Base-by-base conservation (phyloP, 1,140 invertebrate genomes). In the Manduca sexta region DNA sequence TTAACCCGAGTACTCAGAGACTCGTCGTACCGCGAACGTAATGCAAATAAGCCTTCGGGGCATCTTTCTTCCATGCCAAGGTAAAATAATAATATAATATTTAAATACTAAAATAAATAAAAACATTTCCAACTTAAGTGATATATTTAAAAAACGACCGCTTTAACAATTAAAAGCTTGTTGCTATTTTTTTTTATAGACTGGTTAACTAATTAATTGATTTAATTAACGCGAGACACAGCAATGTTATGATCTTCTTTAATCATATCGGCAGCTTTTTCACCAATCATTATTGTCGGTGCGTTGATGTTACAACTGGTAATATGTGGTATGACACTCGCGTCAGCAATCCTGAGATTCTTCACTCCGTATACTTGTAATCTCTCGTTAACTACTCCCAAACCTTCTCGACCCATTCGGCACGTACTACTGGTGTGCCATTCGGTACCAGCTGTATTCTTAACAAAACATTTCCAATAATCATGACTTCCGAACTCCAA, bases 211-310 rank as follows among this genome's bases (percentile, higher is more conserved):
- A n/a, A n/a, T n/a, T n/a, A n/a, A n/a, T n/a, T n/a, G n/a, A n/a
- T n/a, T n/a, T n/a, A n/a, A n/a, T n/a, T n/a, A n/a, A n/a, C n/a
- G n/a, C n/a, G n/a, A n/a, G n/a, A n/a, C n/a, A n/a, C n/a, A n/a
- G n/a, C n/a, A n/a, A n/a, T 8, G 8, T 26, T 26, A 29, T 69
- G 48, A 40, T 65, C 62, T 44, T n/a, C 2, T 45, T 91, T 91
- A 45, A 93, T 91, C 68, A 92, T 87, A 53, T 92, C 91, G 10
- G 89, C 87, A 0, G 79, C 90, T 52, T 91, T 92, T 61, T 93
- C 92, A 0, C 86, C 92, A 10, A 92, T 91, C 91, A 92, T 92
- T n/a, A 75, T 55, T 1, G 61, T 57, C 8, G 76, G 61, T 2
- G 74, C 76, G 42, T 76, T 77, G 0, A 63, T 73, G 34, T 85